These are phyloP conservation scores for Hemistola chrysoprasaria DNA, from an alignment of 2,888 invertebrate species.

Conservation along the genomic window DNA sequence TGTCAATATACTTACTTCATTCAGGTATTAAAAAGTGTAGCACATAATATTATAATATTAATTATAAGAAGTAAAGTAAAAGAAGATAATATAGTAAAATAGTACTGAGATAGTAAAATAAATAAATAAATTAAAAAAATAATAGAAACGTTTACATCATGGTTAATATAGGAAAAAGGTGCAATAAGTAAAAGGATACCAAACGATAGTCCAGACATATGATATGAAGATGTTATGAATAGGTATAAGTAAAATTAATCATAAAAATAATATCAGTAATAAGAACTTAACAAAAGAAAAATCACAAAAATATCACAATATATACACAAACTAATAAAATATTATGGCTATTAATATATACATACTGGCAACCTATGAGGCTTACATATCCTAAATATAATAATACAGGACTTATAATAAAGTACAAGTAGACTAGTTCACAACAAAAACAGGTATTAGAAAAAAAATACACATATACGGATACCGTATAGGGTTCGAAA, in stretches of 20 bases:
- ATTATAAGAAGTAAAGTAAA: no score
- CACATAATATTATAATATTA: no score
- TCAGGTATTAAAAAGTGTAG: no score
- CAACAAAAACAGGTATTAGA: conserved; percentile 41
- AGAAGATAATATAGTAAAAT: no score
- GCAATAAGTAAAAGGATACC: no score
- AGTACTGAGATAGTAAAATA: no score
- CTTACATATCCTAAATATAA: conserved; percentile 36
- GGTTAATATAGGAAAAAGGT: no score
- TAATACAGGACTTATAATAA: conserved; percentile 51
- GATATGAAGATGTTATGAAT: no score
- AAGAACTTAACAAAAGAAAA: conserved; percentile 23
- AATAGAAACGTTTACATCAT: no score
- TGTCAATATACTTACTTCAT: no score
- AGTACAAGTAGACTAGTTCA: conserved; percentile 62
- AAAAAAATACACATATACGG: conserved; percentile 75
- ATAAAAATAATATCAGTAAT: background rate
- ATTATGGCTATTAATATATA: conserved; percentile 28
- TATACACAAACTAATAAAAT: conserved; percentile 31
- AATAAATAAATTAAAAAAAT: conserved; percentile 17
- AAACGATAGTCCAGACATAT: no score
- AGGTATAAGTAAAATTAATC: conserved; percentile 3
- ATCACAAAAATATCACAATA: conserved; percentile 32
- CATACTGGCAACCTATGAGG: conserved; percentile 22
- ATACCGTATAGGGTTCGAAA: conserved; percentile 71